Percentiles rank a stretch among this genome's conserved stretches.
Conservation (phyloP, 2,888 invertebrate genomes). For the Dryobotodes eremita region DNA sequence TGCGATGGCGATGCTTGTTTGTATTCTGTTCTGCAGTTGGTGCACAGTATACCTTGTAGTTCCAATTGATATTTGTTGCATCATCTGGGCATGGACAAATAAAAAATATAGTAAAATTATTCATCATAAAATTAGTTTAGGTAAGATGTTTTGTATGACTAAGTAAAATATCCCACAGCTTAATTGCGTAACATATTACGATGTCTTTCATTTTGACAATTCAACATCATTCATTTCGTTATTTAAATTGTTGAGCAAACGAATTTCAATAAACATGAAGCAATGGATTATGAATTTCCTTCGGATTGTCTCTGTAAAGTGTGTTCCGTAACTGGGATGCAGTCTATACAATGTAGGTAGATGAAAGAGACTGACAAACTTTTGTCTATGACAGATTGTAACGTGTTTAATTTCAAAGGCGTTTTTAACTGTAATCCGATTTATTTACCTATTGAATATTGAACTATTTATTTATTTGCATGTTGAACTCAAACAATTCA, state of each 20-base stretch:
- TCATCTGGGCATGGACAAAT: neutral
- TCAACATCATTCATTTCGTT: neutral
- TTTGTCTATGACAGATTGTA: neutral
- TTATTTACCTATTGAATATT: neutral
- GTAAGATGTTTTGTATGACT: neutral
- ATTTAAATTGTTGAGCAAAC: neutral
- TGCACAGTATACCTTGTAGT: neutral
- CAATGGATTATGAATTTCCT: neutral
- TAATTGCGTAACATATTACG: neutral
- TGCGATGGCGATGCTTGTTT: conserved; percentile 18
- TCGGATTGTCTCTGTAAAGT: neutral
- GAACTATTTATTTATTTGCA: too few species aligned
- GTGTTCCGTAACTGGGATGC: neutral
- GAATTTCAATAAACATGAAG: neutral
- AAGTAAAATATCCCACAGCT: neutral
- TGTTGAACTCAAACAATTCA: neutral
- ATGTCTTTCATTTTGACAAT: neutral
- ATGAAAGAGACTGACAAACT: neutral
- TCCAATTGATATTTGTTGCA: neutral
- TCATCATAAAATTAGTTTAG: neutral
- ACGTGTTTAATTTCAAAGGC: neutral
- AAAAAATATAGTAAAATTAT: neutral
- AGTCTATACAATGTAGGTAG: neutral
- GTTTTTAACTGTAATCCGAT: neutral
- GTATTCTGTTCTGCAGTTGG: conserved; percentile 15